Evolutionary conservation across 2,888 invertebrate genomes (phyloP), one percentile per base, ranked within the genome.

Genomic region (Augiades crinisus): DNA sequence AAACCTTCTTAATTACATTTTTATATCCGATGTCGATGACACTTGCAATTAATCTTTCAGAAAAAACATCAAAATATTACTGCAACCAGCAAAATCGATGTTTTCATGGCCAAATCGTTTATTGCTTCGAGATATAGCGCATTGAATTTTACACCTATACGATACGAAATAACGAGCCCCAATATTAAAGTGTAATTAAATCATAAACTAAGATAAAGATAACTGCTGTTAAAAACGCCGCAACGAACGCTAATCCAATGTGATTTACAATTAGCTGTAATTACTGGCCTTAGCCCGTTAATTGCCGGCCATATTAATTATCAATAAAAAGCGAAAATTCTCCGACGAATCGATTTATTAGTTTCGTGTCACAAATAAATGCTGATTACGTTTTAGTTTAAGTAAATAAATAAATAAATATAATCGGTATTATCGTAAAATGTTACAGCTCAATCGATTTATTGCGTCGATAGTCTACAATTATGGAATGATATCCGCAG

Each of bases 251-350:
- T 84, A 84, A 88, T 86, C 88, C 76, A 66, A 60, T 60, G 59
- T 81, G 80, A 86, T 85, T 84, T 86, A 87, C 81, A 85, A 82
- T 83, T 81, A 81, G 64, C 67, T 67, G 75, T 85, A 85, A 84
- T 85, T 84, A 85, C 68, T 65, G 68, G 70, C 65, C 70, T 74
- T 68, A 74, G 63, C 60, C 58, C 60, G 61, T 61, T 78, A 85
- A 87, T 85, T 85, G 85, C 74, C 69, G 68, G 73, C 78, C 74
- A 83, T 85, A 84, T 84, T 87, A 89, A 88, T 89, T 89, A 87
- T 84, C 86, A 73, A 75, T 69, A 69, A 72, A 72, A 69, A 64
- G 55, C 59, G 63, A 70, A 71, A 72, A 72, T 75, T 71, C 61
- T 63, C 52, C 52, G 49, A 40, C 33, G 59, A 67, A 69, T 62